These are phyloP conservation scores for Sander vitreus DNA, from an alignment of 2,113 vertebrate species.

Conservation along the genomic window DNA sequence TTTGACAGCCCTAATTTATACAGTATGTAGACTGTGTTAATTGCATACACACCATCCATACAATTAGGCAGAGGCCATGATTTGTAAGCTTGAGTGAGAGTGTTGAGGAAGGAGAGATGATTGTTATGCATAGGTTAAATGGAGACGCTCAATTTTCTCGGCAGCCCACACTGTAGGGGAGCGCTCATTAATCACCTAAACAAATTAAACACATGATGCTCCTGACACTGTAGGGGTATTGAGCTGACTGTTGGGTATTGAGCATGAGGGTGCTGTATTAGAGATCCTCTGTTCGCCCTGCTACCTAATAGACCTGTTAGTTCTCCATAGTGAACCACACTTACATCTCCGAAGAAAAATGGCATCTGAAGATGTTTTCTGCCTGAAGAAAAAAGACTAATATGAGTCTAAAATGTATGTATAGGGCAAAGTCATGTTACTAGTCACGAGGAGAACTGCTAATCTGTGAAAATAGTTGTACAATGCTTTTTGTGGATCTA, in stretches of 20 bases:
- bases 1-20: too few species aligned
- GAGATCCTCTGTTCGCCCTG: slow-evolving; percentile 23
- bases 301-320: slow-evolving; percentile 36
- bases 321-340: slow-evolving; percentile 4
- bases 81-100: slow-evolving; percentile 42
- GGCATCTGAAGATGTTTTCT: neutral
- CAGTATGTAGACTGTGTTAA: slow-evolving; percentile 52
- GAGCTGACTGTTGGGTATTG: slow-evolving; percentile 44
- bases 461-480: neutral
- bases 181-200: slow-evolving; percentile 77
- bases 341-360: neutral
- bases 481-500: neutral
- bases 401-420: neutral
- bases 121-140: slow-evolving; percentile 69
- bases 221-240: slow-evolving; percentile 29
- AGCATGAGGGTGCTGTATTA: slow-evolving; percentile 23
- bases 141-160: slow-evolving; percentile 67
- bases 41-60: slow-evolving; percentile 72
- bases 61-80: slow-evolving; percentile 58
- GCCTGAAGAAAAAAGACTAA: neutral
- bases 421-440: neutral
- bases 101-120: slow-evolving; percentile 36
- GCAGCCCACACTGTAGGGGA: slow-evolving; percentile 40
- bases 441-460: neutral
- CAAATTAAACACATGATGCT: slow-evolving; percentile 70